Evolutionary conservation across 2,888 invertebrate species (phyloP), one percentile per base, ranked within the genome.

Genomic region (Nymphalis c-album): DNA sequence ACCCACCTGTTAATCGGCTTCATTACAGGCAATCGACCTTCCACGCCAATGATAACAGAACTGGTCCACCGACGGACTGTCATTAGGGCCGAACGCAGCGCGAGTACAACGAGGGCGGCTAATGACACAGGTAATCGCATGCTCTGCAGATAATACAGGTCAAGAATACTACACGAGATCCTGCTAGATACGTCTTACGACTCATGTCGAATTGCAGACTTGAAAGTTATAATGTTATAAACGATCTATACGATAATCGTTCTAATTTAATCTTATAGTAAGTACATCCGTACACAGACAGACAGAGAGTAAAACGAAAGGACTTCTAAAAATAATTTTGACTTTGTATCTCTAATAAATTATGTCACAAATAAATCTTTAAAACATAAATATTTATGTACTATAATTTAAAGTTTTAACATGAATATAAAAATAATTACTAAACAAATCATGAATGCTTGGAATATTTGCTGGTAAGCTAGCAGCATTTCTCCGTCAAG

Each of bases 11-110:
- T 85, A 86, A 88, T 87, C 81, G 82, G 82, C 74, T 77, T 77
- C 77, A 83, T 85, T 84, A 81, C 72, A 69, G 69, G 78, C 80
- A 79, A 82, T 82, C 84, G 85, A 85, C 86, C 87, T 87, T 84
- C 83, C 76, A 75, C 74, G 74, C 75, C 78, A 79, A 83, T 83
- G 83, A 84, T 85, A 84, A 77, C 73, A 73, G 73, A 74, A 73
- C 74, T 70, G 68, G 77, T 71, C 70, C 71, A 77, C 77, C 73
- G 73, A 71, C 68, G 74, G 75, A 75, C 80, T 78, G 78, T 80
- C 77, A 81, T 81, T 82, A 83, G 74, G 76, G 74, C 73, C 76
- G 75, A 77, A 75, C 74, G 71, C 73, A 65, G 66, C 63, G 73
- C 61, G 69, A 70, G 72, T 70, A 67, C 70, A 70, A 70, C 71